Evolutionary conservation across 2,797 vertebrate species (phyloP), one percentile per base, ranked within the genome.

Genomic region (Eptatretus atami): DNA sequence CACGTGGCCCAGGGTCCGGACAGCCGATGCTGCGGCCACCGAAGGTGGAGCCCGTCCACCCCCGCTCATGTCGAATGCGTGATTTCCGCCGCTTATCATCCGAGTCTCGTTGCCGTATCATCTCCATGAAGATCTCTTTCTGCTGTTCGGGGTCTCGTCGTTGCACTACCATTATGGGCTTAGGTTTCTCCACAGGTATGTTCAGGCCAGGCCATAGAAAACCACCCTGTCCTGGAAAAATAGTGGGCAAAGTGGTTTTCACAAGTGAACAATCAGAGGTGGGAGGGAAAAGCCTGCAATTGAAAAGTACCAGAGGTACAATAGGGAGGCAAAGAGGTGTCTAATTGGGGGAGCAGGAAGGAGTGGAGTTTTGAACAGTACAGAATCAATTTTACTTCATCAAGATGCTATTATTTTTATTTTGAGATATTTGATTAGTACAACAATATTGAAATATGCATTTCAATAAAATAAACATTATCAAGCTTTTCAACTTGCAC

Each of bases 141-240:
- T 77, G 81, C 65, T 86, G 78, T 10, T 73, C 71, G 31, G 77
- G 73, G 52, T 74, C 76, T 15, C 86, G 70, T 0, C 73, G 78
- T 25, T 66, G 53, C 52, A 87, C 69, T 44, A 44, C 31, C 31
- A 44, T 44, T 44, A 8, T 44, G 31, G 31, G 31, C n/a, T 25
- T 9, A 9, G 57, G 57, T 61, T 13, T 14, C 73, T 78, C 81
- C 12, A 77, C 1, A 0, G 81, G 78, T 19, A 67, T 6, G 64
- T 93, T 96, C 31, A 96, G 77, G 19, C 88, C 88, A 8, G 85
- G 88, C 90, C 90, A 96, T 53, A 98, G 77, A 67, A 79, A 84
- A 52, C 90, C 87, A 24, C 70, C 80, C 10, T 69, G 79, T 65
- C 88, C 90, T 98, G 69, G 12, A 65, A 66, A 14, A 1, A 65